These are phyloP conservation scores for Suillia variegata DNA, from an alignment of 2,888 invertebrate genomes.

Conservation along the genomic window DNA sequence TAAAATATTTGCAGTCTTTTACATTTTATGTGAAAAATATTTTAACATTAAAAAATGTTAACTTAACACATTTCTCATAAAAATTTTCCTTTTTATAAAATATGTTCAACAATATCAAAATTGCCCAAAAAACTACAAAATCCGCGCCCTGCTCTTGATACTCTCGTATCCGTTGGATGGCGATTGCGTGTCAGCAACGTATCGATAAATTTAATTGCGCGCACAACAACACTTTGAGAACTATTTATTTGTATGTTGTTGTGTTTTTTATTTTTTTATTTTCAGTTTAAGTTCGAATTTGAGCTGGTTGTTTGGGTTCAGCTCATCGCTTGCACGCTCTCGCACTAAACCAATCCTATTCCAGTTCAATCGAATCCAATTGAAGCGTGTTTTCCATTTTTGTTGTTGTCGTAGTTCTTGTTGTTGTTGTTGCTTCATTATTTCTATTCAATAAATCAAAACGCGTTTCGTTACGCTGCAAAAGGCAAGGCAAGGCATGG, in stretches of 20 bases:
- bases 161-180: no score
- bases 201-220: conserved; percentile 18
- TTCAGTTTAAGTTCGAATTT: conserved; percentile 17
- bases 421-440: no score
- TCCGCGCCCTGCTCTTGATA: no score
- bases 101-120: no score
- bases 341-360: conserved; percentile 37
- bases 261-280: conserved; percentile 9
- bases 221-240: conserved; percentile 9
- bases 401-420: no score
- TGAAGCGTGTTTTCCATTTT: no score
- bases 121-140: no score
- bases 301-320: conserved; percentile 18
- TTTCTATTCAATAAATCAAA: conserved; percentile 57
- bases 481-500: conserved; percentile 16
- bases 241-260: conserved; percentile 9
- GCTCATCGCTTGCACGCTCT: conserved; percentile 11
- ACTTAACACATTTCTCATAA: no score
- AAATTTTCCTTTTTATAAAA: no score
- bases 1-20: no score
- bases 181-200: background rate
- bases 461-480: conserved; percentile 50
- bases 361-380: conserved; percentile 51
- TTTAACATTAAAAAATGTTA: no score
- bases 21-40: no score